A percentile compares a stretch with the other conserved stretches of the same genome.
Conservation (phyloP, 1,140 invertebrate genomes). For the Drosophila ercepeae region DNA sequence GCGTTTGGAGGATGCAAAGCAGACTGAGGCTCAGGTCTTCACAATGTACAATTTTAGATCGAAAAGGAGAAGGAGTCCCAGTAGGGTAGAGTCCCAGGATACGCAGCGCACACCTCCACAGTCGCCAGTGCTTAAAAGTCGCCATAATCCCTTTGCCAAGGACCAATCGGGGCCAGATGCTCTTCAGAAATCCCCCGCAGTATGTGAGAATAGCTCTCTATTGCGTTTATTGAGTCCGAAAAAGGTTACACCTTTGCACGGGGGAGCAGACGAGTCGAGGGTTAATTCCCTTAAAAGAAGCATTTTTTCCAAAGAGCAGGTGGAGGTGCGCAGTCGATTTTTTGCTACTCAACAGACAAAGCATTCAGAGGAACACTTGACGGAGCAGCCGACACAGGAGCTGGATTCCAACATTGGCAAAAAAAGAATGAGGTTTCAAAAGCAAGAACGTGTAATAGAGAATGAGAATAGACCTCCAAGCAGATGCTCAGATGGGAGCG, state of each 20-base stretch:
- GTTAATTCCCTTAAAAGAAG: constrained; percentile 55
- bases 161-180: constrained; percentile 10
- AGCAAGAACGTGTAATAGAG: neutral
- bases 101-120: constrained; percentile 37
- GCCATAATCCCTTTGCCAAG: constrained; percentile 77
- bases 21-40: constrained; percentile 67
- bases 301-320: constrained; percentile 59
- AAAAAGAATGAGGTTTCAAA: constrained; percentile 28
- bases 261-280: constrained; percentile 7
- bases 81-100: constrained; percentile 17
- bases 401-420: neutral
- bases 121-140: constrained; percentile 45
- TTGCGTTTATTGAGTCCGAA: constrained; percentile 70
- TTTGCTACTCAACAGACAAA: constrained; percentile 43
- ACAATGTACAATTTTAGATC: constrained; percentile 55
- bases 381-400: neutral
- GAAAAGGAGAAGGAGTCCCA: constrained; percentile 54
- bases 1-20: constrained; percentile 61
- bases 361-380: neutral
- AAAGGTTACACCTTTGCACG: constrained; percentile 24
- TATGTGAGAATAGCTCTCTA: constrained; percentile 68
- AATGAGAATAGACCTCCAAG: neutral
- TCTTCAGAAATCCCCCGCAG: constrained; percentile 27
- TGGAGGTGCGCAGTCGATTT: constrained; percentile 70
- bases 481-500: neutral